Conservation (phyloP, 2,797 vertebrate species). For the Malurus splendens region DNA sequence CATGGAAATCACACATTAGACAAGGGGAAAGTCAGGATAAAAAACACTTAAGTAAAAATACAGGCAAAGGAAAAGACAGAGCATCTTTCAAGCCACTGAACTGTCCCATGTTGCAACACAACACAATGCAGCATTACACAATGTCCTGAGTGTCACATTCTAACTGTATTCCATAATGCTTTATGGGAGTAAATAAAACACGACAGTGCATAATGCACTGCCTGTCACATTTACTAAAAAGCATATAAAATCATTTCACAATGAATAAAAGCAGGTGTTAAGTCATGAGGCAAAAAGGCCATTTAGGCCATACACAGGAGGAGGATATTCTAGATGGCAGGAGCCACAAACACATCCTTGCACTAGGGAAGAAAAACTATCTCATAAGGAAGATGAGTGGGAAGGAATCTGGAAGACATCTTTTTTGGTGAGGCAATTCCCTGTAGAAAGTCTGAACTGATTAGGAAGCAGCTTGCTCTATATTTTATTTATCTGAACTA, state of each 20-base stretch:
- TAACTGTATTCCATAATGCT: neutral
- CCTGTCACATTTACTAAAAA: slow-evolving; percentile 27
- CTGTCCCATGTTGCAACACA: neutral
- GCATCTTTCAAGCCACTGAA: neutral
- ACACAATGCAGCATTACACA: neutral
- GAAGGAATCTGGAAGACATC: neutral
- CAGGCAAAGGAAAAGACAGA: neutral
- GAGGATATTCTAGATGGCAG: neutral
- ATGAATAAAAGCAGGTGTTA: slow-evolving; percentile 16
- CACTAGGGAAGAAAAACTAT: neutral
- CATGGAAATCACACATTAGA: neutral
- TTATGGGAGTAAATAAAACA: slow-evolving; percentile 34
- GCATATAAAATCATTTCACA: neutral
- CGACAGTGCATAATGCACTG: neutral
- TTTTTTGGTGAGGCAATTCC: neutral
- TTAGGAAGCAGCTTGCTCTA: neutral
- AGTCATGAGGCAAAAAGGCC: slow-evolving; percentile 1
- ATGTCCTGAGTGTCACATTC: neutral
- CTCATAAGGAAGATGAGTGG: neutral
- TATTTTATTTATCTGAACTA: slow-evolving; percentile 37
- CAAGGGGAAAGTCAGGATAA: neutral
- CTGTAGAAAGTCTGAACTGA: neutral
- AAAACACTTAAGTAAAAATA: neutral
- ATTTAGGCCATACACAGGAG: neutral
- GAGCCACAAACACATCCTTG: neutral